These are phyloP conservation scores for Tetanocera ferruginea DNA, from an alignment of 2,888 invertebrate species.

Conservation along the genomic window DNA sequence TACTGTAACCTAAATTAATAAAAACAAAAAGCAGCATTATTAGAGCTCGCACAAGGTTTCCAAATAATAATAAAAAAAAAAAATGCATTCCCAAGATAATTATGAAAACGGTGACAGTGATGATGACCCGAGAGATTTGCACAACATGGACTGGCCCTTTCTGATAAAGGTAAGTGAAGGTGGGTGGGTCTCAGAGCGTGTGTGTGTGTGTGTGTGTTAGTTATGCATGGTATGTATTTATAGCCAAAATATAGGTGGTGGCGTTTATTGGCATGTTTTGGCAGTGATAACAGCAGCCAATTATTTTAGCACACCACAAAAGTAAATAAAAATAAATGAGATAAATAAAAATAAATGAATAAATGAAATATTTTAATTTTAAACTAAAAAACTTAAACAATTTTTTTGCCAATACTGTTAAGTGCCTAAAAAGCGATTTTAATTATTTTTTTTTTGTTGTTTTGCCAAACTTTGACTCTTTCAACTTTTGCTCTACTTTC, in stretches of 20 bases:
- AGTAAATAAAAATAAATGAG: too few species aligned
- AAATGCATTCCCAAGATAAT: conserved; percentile 55
- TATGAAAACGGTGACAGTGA: conserved; percentile 57
- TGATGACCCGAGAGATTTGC: conserved; percentile 55
- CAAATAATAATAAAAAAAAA: conserved; percentile 1
- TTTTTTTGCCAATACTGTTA: not conserved
- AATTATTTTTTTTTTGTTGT: not conserved
- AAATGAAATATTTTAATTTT: too few species aligned
- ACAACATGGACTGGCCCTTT: conserved; percentile 67
- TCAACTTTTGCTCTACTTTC: conserved; percentile 47
- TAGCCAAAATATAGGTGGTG: not conserved
- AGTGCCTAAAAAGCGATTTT: not conserved
- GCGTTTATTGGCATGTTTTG: not conserved
- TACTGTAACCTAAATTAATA: conserved; percentile 6
- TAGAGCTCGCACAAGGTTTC: not conserved
- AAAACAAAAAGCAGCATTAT: not conserved
- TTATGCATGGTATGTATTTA: conserved; percentile 42
- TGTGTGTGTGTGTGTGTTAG: conserved; percentile 30
- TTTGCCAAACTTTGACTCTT: conserved; percentile 36
- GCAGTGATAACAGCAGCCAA: too few species aligned
- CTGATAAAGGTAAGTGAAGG: conserved; percentile 64
- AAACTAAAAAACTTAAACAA: too few species aligned
- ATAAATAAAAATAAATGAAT: too few species aligned
- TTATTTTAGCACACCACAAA: too few species aligned
- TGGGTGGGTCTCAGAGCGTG: not conserved